These are phyloP conservation scores for Lamprologus callipterus DNA, from an alignment of 2,113 vertebrate genomes.

Conservation along the genomic window DNA sequence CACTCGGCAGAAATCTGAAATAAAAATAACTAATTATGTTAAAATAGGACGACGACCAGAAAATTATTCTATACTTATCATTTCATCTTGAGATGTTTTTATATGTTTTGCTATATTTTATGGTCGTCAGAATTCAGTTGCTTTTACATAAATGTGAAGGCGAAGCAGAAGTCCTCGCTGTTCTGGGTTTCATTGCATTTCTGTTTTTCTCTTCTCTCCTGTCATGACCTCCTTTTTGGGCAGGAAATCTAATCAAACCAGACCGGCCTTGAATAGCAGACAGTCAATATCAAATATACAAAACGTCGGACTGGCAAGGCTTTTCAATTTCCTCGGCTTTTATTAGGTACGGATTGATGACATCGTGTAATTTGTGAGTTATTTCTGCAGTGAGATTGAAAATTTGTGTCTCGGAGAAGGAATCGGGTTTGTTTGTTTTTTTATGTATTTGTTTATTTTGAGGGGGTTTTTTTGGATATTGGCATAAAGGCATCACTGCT, in stretches of 20 bases:
- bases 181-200: neutral
- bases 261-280: neutral
- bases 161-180: neutral
- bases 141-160: neutral
- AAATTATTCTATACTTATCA: neutral
- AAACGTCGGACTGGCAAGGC: neutral
- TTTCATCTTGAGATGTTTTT: neutral
- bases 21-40: neutral
- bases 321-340: conserved; percentile 15
- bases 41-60: neutral
- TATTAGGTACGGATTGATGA: conserved; percentile 5
- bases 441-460: neutral
- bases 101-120: neutral
- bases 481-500: neutral
- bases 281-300: conserved; percentile 23
- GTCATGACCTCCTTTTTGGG: neutral
- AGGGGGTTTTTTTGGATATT: neutral
- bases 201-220: neutral
- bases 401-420: neutral
- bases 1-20: neutral
- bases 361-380: neutral
- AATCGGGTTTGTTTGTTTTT: neutral
- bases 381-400: conserved; percentile 1
- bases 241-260: conserved; percentile 23
- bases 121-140: neutral